Evolutionary conservation across 2,888 invertebrate species (phyloP).

Genomic region (Alcis repandata): DNA sequence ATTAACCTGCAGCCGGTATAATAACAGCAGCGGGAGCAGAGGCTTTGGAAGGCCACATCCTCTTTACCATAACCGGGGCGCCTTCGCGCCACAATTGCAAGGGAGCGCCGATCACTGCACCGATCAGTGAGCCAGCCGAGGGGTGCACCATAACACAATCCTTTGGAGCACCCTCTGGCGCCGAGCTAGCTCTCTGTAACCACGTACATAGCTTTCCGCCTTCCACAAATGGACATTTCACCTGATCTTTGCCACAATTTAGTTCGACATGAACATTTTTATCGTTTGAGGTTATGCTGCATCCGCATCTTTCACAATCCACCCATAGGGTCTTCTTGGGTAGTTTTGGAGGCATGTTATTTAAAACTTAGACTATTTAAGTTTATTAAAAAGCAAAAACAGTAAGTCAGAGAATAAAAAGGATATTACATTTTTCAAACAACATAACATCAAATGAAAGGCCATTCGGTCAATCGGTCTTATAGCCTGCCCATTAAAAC

Average conservation of each 20-base stretch:
- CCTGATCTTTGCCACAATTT: constrained; percentile 82
- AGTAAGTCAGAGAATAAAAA: too few relatives aligned
- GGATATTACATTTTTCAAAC: too few relatives aligned
- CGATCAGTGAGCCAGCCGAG: constrained; percentile 72
- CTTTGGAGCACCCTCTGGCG: constrained; percentile 72
- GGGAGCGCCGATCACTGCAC: constrained; percentile 76
- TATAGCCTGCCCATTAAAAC: too few relatives aligned
- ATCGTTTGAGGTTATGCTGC: constrained; percentile 87
- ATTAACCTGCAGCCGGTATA: constrained; percentile 73
- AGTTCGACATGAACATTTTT: constrained; percentile 81
- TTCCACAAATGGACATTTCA: constrained; percentile 78
- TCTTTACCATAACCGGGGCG: constrained; percentile 72
- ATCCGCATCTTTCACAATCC: constrained; percentile 88
- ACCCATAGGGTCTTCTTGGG: constrained; percentile 87
- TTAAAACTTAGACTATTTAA: too few relatives aligned
- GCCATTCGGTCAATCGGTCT: too few relatives aligned
- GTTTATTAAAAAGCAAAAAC: too few relatives aligned
- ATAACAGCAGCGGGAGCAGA: constrained; percentile 79
- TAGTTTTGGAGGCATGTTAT: constrained; percentile 75
- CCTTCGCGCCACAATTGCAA: constrained; percentile 70
- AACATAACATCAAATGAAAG: too few relatives aligned
- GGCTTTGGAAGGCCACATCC: constrained; percentile 81
- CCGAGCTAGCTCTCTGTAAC: constrained; percentile 70
- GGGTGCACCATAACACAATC: constrained; percentile 78
- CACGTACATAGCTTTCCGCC: constrained; percentile 68